Conservation (phyloP, 2,797 vertebrate genomes). For the Thalassophryne amazonica region DNA sequence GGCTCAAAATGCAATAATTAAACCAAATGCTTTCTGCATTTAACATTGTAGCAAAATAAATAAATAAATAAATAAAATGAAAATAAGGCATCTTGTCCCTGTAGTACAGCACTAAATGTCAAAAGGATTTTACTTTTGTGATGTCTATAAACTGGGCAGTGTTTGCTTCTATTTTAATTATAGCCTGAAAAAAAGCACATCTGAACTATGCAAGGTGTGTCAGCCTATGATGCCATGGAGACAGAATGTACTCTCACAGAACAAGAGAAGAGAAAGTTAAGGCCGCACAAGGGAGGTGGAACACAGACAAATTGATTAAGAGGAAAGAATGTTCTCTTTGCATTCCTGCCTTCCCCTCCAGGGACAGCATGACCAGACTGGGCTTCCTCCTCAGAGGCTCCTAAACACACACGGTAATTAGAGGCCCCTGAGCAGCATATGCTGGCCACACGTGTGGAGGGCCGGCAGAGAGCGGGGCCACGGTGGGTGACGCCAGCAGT, state of each 20-base stretch:
- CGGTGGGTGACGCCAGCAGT: slow-evolving; percentile 3
- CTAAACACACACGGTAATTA: slow-evolving; percentile 2
- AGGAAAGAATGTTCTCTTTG: slow-evolving; percentile 25
- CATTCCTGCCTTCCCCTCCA: slow-evolving; percentile 44
- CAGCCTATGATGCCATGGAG: slow-evolving; percentile 12
- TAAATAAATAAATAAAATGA: no score
- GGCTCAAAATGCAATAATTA: no score
- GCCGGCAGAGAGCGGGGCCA: not conserved
- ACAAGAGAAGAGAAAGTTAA: not conserved
- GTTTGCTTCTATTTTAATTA: slow-evolving; percentile 26
- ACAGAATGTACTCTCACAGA: slow-evolving; percentile 27
- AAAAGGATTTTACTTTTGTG: slow-evolving; percentile 33
- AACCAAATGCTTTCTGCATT: no score
- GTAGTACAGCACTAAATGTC: slow-evolving; percentile 10
- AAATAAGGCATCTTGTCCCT: slow-evolving; percentile 8
- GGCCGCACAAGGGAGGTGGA: not conserved
- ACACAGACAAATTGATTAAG: slow-evolving; percentile 4
- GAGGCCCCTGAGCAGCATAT: slow-evolving; percentile 18
- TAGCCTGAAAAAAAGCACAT: not conserved
- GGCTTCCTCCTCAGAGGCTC: slow-evolving; percentile 16
- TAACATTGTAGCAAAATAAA: no score
- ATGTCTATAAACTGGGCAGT: not conserved
- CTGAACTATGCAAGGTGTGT: slow-evolving; percentile 4
- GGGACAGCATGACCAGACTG: slow-evolving; percentile 22
- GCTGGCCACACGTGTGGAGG: slow-evolving; percentile 20